These are phyloP conservation scores for Spilosoma lubricipeda DNA, from an alignment of 2,888 invertebrate species.

Conservation along the genomic window DNA sequence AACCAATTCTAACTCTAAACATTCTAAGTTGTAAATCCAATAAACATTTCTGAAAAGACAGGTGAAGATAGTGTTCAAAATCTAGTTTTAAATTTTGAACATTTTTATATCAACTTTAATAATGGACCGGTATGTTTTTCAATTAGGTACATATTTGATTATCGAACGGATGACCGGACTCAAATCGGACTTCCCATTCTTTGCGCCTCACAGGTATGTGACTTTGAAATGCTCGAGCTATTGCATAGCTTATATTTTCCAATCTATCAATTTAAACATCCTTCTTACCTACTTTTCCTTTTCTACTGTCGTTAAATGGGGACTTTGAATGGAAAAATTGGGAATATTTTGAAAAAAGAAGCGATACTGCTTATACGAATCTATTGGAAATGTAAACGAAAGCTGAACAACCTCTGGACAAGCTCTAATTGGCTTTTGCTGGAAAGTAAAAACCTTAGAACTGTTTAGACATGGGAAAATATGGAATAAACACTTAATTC, in stretches of 20 bases:
- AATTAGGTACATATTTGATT: neutral
- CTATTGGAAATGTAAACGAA: neutral
- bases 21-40: slow-evolving; percentile 6
- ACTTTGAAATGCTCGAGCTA: neutral
- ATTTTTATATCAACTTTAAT: slow-evolving; percentile 1
- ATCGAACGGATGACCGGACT: neutral
- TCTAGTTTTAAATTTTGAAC: slow-evolving; percentile 36
- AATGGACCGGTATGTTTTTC: neutral
- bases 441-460: too few relatives aligned
- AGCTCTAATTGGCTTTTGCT: too few relatives aligned
- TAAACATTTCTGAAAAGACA: slow-evolving; percentile 12
- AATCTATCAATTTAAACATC: neutral
- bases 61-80: slow-evolving; percentile 32
- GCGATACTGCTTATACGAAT: neutral
- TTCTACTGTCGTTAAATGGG: neutral
- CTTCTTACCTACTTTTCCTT: neutral
- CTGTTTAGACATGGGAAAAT: too few relatives aligned
- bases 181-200: neutral
- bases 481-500: too few relatives aligned
- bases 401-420: too few relatives aligned
- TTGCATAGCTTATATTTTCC: too few relatives aligned
- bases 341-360: neutral
- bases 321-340: neutral
- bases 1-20: slow-evolving; percentile 5
- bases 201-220: neutral